phyloP scores from a whole-genome alignment of 1,140 invertebrate genomes.

The Procambarus virginalis region DNA sequence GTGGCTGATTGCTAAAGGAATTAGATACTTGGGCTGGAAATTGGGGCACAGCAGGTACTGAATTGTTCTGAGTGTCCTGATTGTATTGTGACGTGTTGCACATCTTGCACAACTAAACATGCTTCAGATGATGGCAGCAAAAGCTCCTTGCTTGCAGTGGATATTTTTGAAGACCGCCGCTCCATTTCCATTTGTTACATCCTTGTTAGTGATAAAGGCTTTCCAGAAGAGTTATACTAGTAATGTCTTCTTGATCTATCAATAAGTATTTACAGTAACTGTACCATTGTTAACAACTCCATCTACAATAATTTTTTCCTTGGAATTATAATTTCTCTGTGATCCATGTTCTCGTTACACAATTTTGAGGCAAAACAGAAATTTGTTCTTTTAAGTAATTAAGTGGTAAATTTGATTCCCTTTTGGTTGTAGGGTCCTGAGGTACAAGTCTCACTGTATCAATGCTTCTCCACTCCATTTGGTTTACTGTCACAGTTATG shows the following conservation, averaged over 20 bases:
- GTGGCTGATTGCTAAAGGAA: slow-evolving; percentile 16
- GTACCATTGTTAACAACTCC: slow-evolving; percentile 41
- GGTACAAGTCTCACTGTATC: neutral
- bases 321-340: slow-evolving; percentile 1
- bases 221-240: neutral
- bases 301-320: slow-evolving; percentile 50
- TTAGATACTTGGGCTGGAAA: slow-evolving; percentile 17
- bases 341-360: slow-evolving; percentile 11
- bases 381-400: slow-evolving; percentile 14
- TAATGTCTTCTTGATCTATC: slow-evolving; percentile 9
- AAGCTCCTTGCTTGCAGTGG: slow-evolving; percentile 14
- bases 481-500: neutral
- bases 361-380: slow-evolving; percentile 20
- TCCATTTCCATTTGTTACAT: slow-evolving; percentile 3
- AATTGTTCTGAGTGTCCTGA: slow-evolving; percentile 2
- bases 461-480: neutral
- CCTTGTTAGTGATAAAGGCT: neutral
- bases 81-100: slow-evolving; percentile 27
- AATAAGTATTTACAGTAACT: slow-evolving; percentile 55
- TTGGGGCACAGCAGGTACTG: neutral
- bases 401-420: neutral
- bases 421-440: slow-evolving; percentile 6
- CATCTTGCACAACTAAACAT: slow-evolving; percentile 45
- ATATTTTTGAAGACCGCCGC: slow-evolving; percentile 24
- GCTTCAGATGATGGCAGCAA: slow-evolving; percentile 37